These are phyloP conservation scores for Volucella bombylans DNA, from an alignment of 2,888 invertebrate genomes.

Conservation along the genomic window DNA sequence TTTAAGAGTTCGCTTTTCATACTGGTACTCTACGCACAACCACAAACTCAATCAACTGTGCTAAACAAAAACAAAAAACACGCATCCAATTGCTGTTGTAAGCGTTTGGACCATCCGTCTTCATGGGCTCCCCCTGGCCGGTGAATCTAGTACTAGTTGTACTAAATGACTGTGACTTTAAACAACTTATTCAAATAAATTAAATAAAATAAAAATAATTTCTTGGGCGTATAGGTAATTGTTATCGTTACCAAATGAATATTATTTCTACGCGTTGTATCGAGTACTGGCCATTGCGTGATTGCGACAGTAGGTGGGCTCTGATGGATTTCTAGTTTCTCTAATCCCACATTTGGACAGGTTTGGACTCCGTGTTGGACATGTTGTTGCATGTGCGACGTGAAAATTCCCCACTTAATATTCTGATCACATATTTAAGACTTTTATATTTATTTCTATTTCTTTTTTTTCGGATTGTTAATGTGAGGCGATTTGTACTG, in stretches of 20 bases:
- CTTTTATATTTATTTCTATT: constrained; percentile 7
- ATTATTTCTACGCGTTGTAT: constrained; percentile 29
- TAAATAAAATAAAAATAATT: no score
- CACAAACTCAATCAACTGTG: no score
- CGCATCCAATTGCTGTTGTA: no score
- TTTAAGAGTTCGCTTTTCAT: no score
- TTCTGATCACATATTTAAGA: constrained; percentile 44
- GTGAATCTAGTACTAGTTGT: no score
- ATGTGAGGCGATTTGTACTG: constrained; percentile 12
- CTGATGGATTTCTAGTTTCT: constrained; percentile 60
- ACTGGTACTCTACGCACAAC: no score
- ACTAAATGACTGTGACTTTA: no score
- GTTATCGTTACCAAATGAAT: constrained; percentile 49
- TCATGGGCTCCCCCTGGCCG: no score
- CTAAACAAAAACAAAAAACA: no score
- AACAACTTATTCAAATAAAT: no score
- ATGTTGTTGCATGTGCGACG: constrained; percentile 11
- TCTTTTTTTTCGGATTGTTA: no score
- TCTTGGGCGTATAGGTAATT: background rate
- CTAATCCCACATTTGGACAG: constrained; percentile 47
- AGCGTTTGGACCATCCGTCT: no score
- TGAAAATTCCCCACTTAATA: constrained; percentile 46
- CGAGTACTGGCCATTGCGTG: background rate
- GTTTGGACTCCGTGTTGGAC: background rate
- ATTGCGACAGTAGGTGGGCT: constrained; percentile 53